Evolutionary conservation across 2,113 vertebrate genomes (phyloP).

Genomic region (Bubo blakistoni): DNA sequence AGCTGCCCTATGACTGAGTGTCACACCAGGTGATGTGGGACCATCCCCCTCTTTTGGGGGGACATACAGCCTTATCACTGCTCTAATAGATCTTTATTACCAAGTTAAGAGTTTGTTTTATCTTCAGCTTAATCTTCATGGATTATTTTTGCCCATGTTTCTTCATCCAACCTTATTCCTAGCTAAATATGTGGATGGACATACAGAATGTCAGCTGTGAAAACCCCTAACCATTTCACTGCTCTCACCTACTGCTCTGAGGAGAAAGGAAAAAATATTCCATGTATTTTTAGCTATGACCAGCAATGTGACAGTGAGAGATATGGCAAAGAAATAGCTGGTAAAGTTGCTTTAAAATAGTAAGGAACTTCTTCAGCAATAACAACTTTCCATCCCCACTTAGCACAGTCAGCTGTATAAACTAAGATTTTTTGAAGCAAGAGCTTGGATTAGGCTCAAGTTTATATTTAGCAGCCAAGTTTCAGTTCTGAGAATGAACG

Average conservation of each 20-base stretch:
- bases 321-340: not conserved
- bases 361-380: slow-evolving; percentile 15
- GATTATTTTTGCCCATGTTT: not conserved
- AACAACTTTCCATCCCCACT: slow-evolving; percentile 30
- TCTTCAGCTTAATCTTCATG: not conserved
- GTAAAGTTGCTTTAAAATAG: slow-evolving; percentile 40
- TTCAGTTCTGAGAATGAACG: not conserved
- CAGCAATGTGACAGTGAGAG: not conserved
- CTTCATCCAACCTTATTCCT: not conserved
- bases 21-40: not conserved
- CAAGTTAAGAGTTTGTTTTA: not conserved
- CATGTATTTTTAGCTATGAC: not conserved
- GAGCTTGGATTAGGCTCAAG: slow-evolving; percentile 26
- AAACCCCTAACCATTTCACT: not conserved
- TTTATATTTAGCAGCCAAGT: slow-evolving; percentile 43
- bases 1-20: not conserved
- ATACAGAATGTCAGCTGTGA: not conserved
- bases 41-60: not conserved
- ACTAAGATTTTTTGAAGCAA: slow-evolving; percentile 42
- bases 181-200: not conserved
- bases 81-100: not conserved
- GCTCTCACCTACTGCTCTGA: not conserved
- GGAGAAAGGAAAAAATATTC: not conserved
- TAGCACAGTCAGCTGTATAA: slow-evolving; percentile 39
- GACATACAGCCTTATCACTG: not conserved